A percentile compares a stretch with the other conserved stretches of the same genome.
Conservation (phyloP, 2,113 vertebrate species). For the Tupaia chinensis region DNA sequence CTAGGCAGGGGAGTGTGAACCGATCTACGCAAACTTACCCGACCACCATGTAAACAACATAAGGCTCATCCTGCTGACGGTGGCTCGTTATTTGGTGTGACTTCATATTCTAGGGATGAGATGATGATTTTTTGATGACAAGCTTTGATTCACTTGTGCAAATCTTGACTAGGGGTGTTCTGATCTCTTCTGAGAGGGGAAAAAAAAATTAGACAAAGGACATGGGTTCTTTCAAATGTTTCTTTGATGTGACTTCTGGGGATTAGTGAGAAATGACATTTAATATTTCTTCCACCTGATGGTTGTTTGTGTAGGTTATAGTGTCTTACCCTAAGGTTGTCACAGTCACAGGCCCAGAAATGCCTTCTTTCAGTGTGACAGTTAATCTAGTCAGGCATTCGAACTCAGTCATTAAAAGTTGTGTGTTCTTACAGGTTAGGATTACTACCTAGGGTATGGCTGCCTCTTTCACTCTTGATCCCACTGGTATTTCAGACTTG, state of each 20-base stretch:
- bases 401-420: not conserved
- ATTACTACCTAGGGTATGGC: conserved; percentile 7
- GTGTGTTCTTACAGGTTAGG: not conserved
- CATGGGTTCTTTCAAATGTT: conserved; percentile 8
- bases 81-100: not conserved
- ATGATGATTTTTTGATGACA: not conserved
- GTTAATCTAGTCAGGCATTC: conserved; percentile 2
- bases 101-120: conserved; percentile 28
- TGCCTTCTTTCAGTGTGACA: not conserved
- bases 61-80: not conserved
- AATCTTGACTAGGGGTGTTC: conserved; percentile 14
- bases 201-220: not conserved
- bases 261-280: not conserved
- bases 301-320: not conserved
- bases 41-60: not conserved
- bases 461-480: not conserved
- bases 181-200: not conserved
- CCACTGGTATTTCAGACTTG: not conserved
- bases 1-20: not conserved
- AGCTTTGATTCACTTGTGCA: conserved; percentile 46
- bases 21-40: not conserved
- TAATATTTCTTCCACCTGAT: not conserved
- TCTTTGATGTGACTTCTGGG: conserved; percentile 22
- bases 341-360: not conserved
- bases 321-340: not conserved